Percentiles rank a stretch among this genome's conserved stretches.
Evolutionary conservation across 2,888 invertebrate genomes (phyloP).

Genomic region (Ichneumon xanthorius): DNA sequence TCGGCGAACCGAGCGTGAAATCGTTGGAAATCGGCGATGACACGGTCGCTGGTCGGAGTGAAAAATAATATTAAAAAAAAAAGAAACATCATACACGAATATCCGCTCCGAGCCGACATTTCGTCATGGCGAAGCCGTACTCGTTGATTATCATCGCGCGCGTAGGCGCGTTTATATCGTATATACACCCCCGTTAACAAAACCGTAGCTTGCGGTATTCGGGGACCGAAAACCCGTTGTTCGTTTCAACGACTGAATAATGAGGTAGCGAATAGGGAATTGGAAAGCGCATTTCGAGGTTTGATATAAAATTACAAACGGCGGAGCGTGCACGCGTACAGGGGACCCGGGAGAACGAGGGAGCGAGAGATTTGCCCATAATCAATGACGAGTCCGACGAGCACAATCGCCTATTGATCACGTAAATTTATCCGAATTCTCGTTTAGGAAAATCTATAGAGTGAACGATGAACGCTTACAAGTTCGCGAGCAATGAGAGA

Average conservation of each 20-base stretch:
- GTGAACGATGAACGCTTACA: conserved; percentile 56
- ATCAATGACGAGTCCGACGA: conserved; percentile 48
- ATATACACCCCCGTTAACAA: neutral
- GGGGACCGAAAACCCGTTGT: neutral
- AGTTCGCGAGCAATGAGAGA: conserved; percentile 22
- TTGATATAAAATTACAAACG: conserved; percentile 46
- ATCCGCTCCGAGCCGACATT: neutral
- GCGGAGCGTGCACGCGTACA: neutral
- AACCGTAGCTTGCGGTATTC: conserved; percentile 3
- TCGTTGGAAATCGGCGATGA: conserved; percentile 5
- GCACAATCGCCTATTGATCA: conserved; percentile 59
- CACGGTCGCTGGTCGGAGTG: neutral
- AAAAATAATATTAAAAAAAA: neutral
- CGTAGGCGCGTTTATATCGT: neutral
- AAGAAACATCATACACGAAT: neutral
- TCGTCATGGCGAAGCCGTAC: neutral
- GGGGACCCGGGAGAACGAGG: neutral
- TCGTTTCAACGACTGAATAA: conserved; percentile 17
- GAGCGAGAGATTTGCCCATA: neutral
- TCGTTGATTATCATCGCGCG: conserved; percentile 7
- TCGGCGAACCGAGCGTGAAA: neutral
- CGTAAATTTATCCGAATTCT: conserved; percentile 59
- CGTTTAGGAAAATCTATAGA: conserved; percentile 37
- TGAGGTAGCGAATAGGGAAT: conserved; percentile 12
- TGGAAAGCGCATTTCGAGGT: conserved; percentile 34